phyloP scores from a whole-genome alignment of 2,888 invertebrate genomes.

The Homarus gammarus region DNA sequence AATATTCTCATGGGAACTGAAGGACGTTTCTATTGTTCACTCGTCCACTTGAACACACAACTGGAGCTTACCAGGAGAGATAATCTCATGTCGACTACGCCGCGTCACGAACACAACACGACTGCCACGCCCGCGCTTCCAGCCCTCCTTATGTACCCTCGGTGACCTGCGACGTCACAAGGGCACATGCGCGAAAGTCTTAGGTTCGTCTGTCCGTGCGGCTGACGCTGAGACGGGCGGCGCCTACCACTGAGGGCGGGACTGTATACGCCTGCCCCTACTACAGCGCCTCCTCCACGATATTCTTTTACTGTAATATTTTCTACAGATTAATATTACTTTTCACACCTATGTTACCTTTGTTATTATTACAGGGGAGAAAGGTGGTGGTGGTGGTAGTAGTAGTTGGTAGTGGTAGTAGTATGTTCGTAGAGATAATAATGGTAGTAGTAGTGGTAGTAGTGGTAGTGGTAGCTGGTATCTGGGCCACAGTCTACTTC shows the following conservation, averaged over 20 bases:
- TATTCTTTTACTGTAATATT: not conserved
- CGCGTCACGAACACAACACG: slow-evolving; percentile 58
- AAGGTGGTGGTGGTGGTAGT: not conserved
- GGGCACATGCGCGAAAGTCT: slow-evolving; percentile 55
- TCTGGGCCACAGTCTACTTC: not conserved
- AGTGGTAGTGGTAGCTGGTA: not conserved
- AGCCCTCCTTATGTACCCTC: slow-evolving; percentile 53
- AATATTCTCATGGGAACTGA: not conserved
- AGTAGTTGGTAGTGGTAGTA: not conserved
- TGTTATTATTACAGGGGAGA: not conserved
- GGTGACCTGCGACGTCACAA: slow-evolving; percentile 60
- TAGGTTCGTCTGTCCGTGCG: not conserved
- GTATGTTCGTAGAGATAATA: not conserved
- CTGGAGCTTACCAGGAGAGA: slow-evolving; percentile 50
- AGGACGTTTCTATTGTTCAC: not conserved
- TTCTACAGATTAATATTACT: no score
- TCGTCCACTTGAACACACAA: slow-evolving; percentile 13
- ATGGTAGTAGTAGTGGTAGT: not conserved
- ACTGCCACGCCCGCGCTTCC: slow-evolving; percentile 45
- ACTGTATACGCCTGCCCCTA: not conserved
- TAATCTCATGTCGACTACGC: slow-evolving; percentile 52
- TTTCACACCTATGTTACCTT: not conserved
- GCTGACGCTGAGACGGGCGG: not conserved
- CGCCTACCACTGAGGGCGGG: not conserved
- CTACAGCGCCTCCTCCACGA: no score